Percentiles rank a stretch among this genome's conserved stretches.
These are phyloP conservation scores for Pterostichus niger DNA, from an alignment of 2,888 invertebrate species.

Conservation along the genomic window DNA sequence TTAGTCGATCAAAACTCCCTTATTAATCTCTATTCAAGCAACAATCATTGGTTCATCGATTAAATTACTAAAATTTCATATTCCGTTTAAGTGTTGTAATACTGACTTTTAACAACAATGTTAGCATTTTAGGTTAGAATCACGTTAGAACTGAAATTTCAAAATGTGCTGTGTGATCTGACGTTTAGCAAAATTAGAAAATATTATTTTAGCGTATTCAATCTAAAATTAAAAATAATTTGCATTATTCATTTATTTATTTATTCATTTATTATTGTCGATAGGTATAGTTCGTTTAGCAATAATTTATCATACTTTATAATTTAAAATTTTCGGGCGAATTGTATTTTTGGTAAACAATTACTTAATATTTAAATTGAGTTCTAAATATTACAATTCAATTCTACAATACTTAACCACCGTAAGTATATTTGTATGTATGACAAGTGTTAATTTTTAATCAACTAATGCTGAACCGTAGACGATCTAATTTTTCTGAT, in stretches of 20 bases:
- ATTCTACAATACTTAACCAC: too few species aligned
- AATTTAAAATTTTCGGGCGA: neutral
- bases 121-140: slow-evolving; percentile 32
- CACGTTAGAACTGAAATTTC: slow-evolving; percentile 18
- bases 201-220: slow-evolving; percentile 62
- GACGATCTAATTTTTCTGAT: too few species aligned
- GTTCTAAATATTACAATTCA: too few species aligned
- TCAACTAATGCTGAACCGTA: too few species aligned
- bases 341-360: too few species aligned
- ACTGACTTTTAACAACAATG: slow-evolving; percentile 28
- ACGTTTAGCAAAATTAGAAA: slow-evolving; percentile 59
- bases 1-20: slow-evolving; percentile 12
- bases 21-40: neutral
- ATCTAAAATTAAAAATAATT: slow-evolving; percentile 24
- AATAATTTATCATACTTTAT: slow-evolving; percentile 10
- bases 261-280: slow-evolving; percentile 64
- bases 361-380: too few species aligned
- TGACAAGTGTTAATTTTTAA: too few species aligned
- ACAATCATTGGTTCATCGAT: neutral
- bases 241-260: slow-evolving; percentile 28
- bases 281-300: slow-evolving; percentile 46
- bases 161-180: slow-evolving; percentile 13
- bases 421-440: too few species aligned
- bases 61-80: slow-evolving; percentile 33
- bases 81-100: slow-evolving; percentile 22